Conservation (phyloP, 2,797 vertebrate species). For the Micropoecilia bifurca region DNA sequence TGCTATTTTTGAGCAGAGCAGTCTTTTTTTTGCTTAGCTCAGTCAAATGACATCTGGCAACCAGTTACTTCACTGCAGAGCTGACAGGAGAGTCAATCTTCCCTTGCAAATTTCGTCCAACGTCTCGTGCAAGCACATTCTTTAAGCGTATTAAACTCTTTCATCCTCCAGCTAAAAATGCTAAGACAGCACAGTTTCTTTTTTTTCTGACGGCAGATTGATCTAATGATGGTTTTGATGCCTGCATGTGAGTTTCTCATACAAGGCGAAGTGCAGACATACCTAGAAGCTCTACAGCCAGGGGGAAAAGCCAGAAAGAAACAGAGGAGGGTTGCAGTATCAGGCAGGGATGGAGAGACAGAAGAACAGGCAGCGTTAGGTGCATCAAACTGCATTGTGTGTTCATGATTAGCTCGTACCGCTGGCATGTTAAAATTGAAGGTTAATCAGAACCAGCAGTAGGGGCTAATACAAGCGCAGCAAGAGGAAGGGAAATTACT, state of each 20-base stretch:
- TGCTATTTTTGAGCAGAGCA: neutral
- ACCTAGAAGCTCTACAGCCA: conserved; percentile 80
- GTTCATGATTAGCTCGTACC: conserved; percentile 31
- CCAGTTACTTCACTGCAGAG: neutral
- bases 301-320: conserved; percentile 47
- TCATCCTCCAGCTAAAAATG: conserved; percentile 13
- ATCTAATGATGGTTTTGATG: conserved; percentile 25
- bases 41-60: conserved; percentile 8
- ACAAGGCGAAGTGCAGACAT: conserved; percentile 53
- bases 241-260: conserved; percentile 15
- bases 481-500: conserved; percentile 19
- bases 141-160: conserved; percentile 8
- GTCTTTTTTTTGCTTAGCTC: conserved; percentile 14
- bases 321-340: conserved; percentile 38
- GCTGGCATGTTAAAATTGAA: conserved; percentile 30
- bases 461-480: conserved; percentile 31
- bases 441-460: conserved; percentile 48
- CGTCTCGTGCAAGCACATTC: neutral
- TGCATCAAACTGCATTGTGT: conserved; percentile 42
- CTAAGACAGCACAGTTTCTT: conserved; percentile 7
- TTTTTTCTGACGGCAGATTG: conserved; percentile 38
- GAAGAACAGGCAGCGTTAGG: conserved; percentile 73
- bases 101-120: conserved; percentile 2
- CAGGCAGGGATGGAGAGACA: conserved; percentile 51
- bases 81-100: conserved; percentile 5